phyloP scores from a whole-genome alignment of 2,888 invertebrate genomes.

The Disparrhopalites patrizii region DNA sequence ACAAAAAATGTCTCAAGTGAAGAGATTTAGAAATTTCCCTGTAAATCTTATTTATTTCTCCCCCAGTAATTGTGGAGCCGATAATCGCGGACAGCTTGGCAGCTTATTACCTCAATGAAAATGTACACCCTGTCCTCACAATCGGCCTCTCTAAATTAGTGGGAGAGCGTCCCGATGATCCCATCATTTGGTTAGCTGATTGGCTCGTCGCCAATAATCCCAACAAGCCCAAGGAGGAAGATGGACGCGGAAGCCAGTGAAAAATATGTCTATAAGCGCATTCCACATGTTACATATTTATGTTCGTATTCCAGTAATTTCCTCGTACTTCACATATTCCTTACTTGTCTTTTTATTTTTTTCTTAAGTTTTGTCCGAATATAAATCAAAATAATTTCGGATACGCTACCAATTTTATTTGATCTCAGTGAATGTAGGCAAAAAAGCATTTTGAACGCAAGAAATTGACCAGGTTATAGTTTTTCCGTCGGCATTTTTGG shows the following conservation, averaged over 20 bases:
- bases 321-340: no score
- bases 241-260: conserved; percentile 4
- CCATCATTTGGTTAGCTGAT: conserved; percentile 52
- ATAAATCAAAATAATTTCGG: no score
- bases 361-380: no score
- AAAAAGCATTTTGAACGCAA: no score
- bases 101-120: conserved; percentile 65
- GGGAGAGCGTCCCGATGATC: conserved; percentile 49
- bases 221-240: conserved; percentile 60
- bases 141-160: conserved; percentile 51
- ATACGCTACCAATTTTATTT: no score
- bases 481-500: no score
- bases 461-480: no score
- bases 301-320: no score
- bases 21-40: neutral
- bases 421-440: no score
- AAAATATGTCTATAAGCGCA: no score
- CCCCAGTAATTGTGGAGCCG: conserved; percentile 71
- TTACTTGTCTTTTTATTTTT: no score
- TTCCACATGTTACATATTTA: no score
- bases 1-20: neutral
- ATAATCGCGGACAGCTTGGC: conserved; percentile 61
- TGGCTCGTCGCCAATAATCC: conserved; percentile 72
- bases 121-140: conserved; percentile 62
- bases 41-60: neutral